A percentile compares a stretch with the other conserved stretches of the same genome.
Conservation (phyloP, 1,140 invertebrate genomes). For the Pantala flavescens region DNA sequence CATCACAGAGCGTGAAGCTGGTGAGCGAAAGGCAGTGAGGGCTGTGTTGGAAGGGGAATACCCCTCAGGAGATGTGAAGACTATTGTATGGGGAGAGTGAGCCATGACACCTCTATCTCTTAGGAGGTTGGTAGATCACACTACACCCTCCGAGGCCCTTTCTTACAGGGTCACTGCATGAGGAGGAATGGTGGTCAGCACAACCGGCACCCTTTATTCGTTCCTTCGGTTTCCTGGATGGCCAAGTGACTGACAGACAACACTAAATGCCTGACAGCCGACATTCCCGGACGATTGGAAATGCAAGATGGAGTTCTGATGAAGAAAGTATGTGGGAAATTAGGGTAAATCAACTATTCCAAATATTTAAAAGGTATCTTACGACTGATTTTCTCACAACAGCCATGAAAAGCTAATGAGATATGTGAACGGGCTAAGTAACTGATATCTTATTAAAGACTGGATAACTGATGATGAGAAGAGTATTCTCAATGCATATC, state of each 20-base stretch:
- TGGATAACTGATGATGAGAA: too few relatives aligned
- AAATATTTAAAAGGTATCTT: too few relatives aligned
- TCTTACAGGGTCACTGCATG: background rate
- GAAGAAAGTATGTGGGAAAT: too few relatives aligned
- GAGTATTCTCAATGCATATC: too few relatives aligned
- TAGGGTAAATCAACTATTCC: too few relatives aligned
- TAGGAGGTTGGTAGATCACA: too few relatives aligned
- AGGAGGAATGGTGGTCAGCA: background rate
- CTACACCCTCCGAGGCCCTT: background rate
- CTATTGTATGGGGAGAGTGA: slow-evolving; percentile 1
- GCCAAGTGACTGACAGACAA: background rate
- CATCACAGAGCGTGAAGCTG: background rate
- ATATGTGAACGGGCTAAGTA: too few relatives aligned
- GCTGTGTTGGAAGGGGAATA: slow-evolving; percentile 4
- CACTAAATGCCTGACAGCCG: background rate
- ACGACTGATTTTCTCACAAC: too few relatives aligned
- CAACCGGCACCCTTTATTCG: background rate
- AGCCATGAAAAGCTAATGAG: too few relatives aligned
- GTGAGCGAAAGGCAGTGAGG: background rate
- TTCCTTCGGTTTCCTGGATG: background rate
- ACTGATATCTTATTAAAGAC: too few relatives aligned
- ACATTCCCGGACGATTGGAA: background rate
- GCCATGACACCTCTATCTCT: background rate
- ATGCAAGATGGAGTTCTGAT: too few relatives aligned
- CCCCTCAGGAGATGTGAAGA: background rate